Conservation (phyloP, 2,888 invertebrate species). For the Agapostemon virescens region DNA sequence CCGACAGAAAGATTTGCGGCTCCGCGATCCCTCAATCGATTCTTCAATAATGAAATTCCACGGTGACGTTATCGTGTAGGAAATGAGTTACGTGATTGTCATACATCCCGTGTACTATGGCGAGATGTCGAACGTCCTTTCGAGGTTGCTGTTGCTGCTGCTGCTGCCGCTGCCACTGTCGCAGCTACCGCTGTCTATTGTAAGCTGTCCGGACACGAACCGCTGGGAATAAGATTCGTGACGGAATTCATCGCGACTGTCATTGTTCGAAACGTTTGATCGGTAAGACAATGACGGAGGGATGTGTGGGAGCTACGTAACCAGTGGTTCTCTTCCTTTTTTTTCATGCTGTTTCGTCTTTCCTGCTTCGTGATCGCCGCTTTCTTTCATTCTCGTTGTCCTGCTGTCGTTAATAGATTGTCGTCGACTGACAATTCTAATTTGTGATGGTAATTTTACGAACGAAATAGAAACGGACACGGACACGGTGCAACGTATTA, state of each 20-base stretch:
- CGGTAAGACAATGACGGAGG: conserved; percentile 61
- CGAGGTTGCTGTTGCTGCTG: conserved; percentile 65
- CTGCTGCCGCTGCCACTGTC: conserved; percentile 49
- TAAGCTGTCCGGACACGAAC: conserved; percentile 62
- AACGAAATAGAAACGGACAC: background rate
- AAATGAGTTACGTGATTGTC: conserved; percentile 74
- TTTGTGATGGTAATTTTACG: background rate
- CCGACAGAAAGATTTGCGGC: conserved; percentile 56
- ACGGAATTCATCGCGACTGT: conserved; percentile 72
- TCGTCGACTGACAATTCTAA: background rate
- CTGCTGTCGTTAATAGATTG: background rate
- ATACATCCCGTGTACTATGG: conserved; percentile 58
- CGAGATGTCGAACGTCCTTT: conserved; percentile 71
- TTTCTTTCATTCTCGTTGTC: background rate
- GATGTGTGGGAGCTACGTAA: conserved; percentile 21
- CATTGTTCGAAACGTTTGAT: conserved; percentile 68
- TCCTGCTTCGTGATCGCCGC: background rate
- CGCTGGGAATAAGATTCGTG: conserved; percentile 68
- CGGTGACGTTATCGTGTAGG: conserved; percentile 72
- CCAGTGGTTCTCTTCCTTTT: conserved; percentile 36
- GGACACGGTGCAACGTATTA: background rate
- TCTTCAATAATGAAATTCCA: conserved; percentile 71
- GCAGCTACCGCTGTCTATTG: conserved; percentile 56
- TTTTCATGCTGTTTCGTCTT: background rate
- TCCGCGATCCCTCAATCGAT: conserved; percentile 61